Evolutionary conservation across 1,140 invertebrate genomes (phyloP).

Genomic region (Ooceraea biroi): DNA sequence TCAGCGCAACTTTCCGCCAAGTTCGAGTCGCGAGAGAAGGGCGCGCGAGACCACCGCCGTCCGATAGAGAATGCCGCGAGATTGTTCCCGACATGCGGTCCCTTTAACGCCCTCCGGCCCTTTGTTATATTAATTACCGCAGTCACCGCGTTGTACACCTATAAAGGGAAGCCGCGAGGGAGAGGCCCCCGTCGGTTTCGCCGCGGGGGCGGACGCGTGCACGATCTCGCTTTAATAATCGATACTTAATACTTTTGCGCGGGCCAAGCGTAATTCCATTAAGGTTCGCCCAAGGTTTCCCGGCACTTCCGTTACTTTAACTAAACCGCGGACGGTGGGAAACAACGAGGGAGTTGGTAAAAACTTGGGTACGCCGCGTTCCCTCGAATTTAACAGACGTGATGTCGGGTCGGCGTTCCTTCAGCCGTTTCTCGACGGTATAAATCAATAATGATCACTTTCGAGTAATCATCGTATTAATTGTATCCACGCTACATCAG

Average conservation of each 20-base stretch:
- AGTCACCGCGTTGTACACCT: slow-evolving; percentile 59
- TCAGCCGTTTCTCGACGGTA: neutral
- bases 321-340: neutral
- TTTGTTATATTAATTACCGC: slow-evolving; percentile 65
- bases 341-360: neutral
- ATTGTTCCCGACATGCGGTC: slow-evolving; percentile 57
- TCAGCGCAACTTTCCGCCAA: slow-evolving; percentile 61
- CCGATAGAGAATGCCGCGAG: slow-evolving; percentile 44
- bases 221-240: slow-evolving; percentile 58
- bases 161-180: slow-evolving; percentile 48
- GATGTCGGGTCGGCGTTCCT: neutral
- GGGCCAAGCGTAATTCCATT: slow-evolving; percentile 48
- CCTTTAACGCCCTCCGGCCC: slow-evolving; percentile 31
- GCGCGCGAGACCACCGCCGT: slow-evolving; percentile 17
- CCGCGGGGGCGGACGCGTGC: neutral
- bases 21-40: slow-evolving; percentile 33
- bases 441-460: too few relatives aligned
- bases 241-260: slow-evolving; percentile 53
- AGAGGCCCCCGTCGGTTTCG: slow-evolving; percentile 27
- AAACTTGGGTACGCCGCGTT: slow-evolving; percentile 5
- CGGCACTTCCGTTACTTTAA: slow-evolving; percentile 32
- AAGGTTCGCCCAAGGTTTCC: slow-evolving; percentile 19
- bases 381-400: slow-evolving; percentile 1
- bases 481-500: too few relatives aligned
- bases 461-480: neutral